Evolutionary conservation across 1,140 invertebrate species (phyloP), one percentile per base, ranked within the genome.

Genomic region (Neodiprion virginianus): DNA sequence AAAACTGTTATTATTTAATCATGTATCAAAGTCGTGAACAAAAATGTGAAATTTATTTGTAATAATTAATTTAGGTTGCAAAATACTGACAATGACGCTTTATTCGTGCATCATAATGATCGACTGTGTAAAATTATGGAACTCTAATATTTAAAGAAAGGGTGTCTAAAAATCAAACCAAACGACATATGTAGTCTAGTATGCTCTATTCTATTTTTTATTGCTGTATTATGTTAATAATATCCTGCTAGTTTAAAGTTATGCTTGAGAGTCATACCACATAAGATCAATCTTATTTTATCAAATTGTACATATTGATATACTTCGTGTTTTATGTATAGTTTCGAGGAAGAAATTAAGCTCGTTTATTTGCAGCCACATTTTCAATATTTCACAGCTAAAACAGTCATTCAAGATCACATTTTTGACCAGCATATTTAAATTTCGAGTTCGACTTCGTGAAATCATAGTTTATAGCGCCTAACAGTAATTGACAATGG

Each of bases 291-390:
- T 61, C n/a, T 61, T 61, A 11, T 61, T 61, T 61, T 61, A 14
- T 61, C n/a, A 61, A 61, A 61, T 14, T 61, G 53, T 61, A 61
- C 11, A 61, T 61, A 61, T 61, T 61, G n/a, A 61, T 61, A 61
- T 61, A 61, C 11, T 61, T 61, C 8, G 53, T 17, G 53, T 61
- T 61, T 61, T 61, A 4, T 61, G 53, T 61, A 17, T 61, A 61
- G 53, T 61, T 40, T 40, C 2, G 28, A 40, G 28, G 28, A 61
- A 61, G n/a, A 40, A 61, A 61, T 61, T 12, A 61, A 7, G 53
- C 11, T 14, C 8, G 8, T 40, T 40, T 61, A 40, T 4, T 40
- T 40, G 28, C 28, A 40, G 28, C 28, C 28, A 5, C 28, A 40
- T 40, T 2, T 40, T 40, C 28, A 0, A 40, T 40, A 40, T 40